Conservation (phyloP, 2,888 invertebrate genomes). For the Cheiracanthium punctorium region DNA sequence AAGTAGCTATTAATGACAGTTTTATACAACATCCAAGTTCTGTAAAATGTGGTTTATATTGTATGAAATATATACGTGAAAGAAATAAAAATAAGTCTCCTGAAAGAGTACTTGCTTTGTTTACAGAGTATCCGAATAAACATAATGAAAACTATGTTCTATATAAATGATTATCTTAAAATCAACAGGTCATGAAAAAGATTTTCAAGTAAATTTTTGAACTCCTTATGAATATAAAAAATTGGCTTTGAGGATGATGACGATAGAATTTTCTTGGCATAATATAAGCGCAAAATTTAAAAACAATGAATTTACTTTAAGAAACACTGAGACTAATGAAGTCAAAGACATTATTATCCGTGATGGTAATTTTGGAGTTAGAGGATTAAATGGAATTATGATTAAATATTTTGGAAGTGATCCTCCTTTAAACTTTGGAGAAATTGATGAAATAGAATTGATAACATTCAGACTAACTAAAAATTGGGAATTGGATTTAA, state of each 20-base stretch:
- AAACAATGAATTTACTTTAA: conserved; percentile 5
- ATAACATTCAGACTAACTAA: conserved; percentile 3
- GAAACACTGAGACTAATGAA: too few species aligned
- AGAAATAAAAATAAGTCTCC: conserved; percentile 3
- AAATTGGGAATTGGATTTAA: conserved; percentile 12
- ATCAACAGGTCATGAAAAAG: not conserved
- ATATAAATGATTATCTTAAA: not conserved
- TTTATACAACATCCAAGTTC: conserved; percentile 13
- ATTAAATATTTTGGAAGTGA: not conserved
- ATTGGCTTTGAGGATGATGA: not conserved
- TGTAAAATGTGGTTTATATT: not conserved
- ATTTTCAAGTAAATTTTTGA: not conserved
- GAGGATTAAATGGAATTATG: not conserved
- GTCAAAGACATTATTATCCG: not conserved
- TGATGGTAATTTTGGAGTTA: not conserved
- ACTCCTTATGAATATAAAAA: not conserved
- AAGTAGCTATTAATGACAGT: conserved; percentile 9
- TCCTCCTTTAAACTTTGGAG: conserved; percentile 16
- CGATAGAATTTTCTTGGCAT: not conserved
- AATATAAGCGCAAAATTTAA: conserved; percentile 9
- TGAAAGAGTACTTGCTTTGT: not conserved
- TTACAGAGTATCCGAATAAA: not conserved
- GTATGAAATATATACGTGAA: not conserved
- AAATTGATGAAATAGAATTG: not conserved
- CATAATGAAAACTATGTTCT: not conserved